These are phyloP conservation scores for Shinisaurus crocodilurus DNA, from an alignment of 2,113 vertebrate genomes.

Conservation along the genomic window DNA sequence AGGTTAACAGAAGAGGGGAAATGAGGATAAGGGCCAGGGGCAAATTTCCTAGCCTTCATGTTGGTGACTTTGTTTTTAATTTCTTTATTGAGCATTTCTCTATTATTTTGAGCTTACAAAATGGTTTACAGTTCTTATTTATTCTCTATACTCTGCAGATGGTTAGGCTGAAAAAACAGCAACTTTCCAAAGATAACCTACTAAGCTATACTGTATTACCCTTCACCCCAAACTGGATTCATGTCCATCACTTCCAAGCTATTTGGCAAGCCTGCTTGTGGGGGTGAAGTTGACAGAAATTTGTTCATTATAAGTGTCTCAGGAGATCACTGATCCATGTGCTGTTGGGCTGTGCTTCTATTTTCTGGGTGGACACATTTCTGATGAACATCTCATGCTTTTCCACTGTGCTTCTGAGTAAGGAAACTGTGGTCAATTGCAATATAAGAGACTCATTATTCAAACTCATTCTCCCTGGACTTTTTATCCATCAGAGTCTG, in stretches of 20 bases:
- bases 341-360: not conserved
- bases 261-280: not conserved
- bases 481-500: slow-evolving; percentile 13
- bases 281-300: slow-evolving; percentile 12
- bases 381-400: slow-evolving; percentile 10
- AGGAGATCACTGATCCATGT: slow-evolving; percentile 44
- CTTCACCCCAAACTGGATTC: not conserved
- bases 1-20: not conserved
- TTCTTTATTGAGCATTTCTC: not conserved
- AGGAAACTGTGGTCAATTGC: not conserved
- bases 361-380: slow-evolving; percentile 25
- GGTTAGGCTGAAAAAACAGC: not conserved
- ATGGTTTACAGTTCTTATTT: not conserved
- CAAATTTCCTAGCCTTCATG: not conserved
- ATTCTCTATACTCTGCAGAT: not conserved
- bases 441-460: slow-evolving; percentile 20
- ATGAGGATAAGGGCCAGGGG: not conserved
- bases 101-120: not conserved
- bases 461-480: not conserved
- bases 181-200: too few relatives aligned
- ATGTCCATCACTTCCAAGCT: not conserved
- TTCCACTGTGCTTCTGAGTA: not conserved
- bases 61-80: not conserved
- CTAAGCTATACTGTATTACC: not conserved
- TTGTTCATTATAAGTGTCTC: slow-evolving; percentile 21